Conservation (phyloP, 2,888 invertebrate species). For the Drosophila antonietae region DNA sequence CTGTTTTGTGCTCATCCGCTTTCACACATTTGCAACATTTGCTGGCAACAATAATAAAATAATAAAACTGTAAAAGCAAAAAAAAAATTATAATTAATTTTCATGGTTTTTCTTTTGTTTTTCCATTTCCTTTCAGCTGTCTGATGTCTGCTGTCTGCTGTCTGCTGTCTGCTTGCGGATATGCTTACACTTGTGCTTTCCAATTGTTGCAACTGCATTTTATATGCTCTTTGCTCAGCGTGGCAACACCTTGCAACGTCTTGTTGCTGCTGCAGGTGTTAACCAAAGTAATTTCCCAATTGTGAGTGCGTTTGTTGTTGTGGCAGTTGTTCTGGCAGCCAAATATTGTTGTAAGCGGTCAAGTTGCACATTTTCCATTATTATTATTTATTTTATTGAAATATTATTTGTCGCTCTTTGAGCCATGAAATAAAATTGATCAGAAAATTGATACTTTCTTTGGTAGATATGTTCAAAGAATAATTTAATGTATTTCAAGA, state of each 20-base stretch:
- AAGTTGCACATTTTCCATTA: not conserved
- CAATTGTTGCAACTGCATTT: constrained; percentile 23
- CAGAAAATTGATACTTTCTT: not conserved
- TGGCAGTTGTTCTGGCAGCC: not conserved
- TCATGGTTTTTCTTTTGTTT: constrained; percentile 51
- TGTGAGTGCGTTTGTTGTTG: constrained; percentile 28
- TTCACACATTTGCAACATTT: constrained; percentile 38
- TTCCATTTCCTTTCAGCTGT: constrained; percentile 2
- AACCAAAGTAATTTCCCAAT: constrained; percentile 66
- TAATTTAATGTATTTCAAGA: not conserved
- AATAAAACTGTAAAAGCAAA: constrained; percentile 38
- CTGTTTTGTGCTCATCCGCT: constrained; percentile 47
- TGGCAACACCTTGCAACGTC: constrained; percentile 18
- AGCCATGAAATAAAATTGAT: not conserved
- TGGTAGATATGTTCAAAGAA: rapidly evolving
- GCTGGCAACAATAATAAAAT: constrained; percentile 47
- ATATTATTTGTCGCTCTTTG: not conserved
- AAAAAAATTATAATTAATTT: constrained; percentile 72
- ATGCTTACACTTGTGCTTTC: constrained; percentile 17
- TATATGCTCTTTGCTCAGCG: constrained; percentile 20
- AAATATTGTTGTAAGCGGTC: constrained; percentile 18
- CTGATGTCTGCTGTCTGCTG: not conserved
- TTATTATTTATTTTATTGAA: not conserved
- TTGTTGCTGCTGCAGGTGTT: constrained; percentile 53
- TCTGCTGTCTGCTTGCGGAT: constrained; percentile 6